Conservation (phyloP, 92 coral and sea anemone species). For the Virgularia gustaviana region DNA sequence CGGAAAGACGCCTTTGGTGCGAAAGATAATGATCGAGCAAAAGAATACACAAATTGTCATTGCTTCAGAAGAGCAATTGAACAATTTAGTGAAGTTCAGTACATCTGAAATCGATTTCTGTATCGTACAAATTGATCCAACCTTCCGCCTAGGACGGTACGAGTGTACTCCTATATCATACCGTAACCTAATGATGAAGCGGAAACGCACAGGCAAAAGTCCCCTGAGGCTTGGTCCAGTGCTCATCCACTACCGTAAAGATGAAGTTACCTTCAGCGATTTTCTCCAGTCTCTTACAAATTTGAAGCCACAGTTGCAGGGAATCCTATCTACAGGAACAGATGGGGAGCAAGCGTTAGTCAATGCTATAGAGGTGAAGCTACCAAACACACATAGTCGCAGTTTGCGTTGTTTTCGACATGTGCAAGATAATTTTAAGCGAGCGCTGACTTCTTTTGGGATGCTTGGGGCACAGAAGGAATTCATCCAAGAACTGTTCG, state of each 20-base stretch:
- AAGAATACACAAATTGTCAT: constrained; percentile 22
- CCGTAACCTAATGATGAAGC: constrained; percentile 33
- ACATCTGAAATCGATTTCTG: constrained; percentile 40
- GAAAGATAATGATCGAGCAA: constrained; percentile 33
- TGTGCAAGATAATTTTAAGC: constrained; percentile 16
- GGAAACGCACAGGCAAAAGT: constrained; percentile 6
- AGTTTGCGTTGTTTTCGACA: constrained; percentile 37
- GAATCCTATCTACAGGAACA: constrained; percentile 18
- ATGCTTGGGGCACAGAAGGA: constrained; percentile 33
- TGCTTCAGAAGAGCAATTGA: constrained; percentile 32
- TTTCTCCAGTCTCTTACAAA: constrained; percentile 28
- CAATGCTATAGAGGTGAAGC: constrained; percentile 11
- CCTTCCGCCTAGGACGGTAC: constrained; percentile 47
- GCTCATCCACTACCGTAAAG: constrained; percentile 31
- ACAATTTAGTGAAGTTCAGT: constrained; percentile 12
- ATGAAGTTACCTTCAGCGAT: constrained; percentile 21
- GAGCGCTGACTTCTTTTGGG: constrained; percentile 1
- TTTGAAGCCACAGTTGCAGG: constrained; percentile 17
- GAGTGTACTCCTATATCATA: constrained; percentile 48
- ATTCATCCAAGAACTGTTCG: constrained; percentile 23
- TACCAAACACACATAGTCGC: constrained; percentile 25
- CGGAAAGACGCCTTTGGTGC: constrained; percentile 35
- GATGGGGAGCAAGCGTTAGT: constrained; percentile 36
- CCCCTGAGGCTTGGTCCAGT: constrained; percentile 45
- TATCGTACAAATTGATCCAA: constrained; percentile 45